Evolutionary conservation across 1,140 invertebrate genomes (phyloP).

Genomic region (Mercenaria mercenaria): DNA sequence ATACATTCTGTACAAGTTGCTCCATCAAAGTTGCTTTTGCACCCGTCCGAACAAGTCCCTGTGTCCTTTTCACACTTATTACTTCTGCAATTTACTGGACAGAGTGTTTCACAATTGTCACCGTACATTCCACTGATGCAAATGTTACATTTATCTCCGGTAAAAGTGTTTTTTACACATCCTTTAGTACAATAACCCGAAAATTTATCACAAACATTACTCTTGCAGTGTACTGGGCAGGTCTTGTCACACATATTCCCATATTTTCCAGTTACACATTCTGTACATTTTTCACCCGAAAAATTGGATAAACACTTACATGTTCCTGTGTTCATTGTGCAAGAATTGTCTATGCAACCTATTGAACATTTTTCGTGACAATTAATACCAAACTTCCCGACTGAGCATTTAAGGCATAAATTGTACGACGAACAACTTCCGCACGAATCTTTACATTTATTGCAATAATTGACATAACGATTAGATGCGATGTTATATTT

Average conservation of each 20-base stretch:
- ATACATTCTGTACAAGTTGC: background rate
- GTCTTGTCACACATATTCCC: background rate
- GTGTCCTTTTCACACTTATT: background rate
- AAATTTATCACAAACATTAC: background rate
- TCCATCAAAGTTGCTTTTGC: background rate
- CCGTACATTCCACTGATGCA: background rate
- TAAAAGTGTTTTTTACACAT: background rate
- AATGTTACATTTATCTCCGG: background rate
- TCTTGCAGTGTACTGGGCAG: background rate
- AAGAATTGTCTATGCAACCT: background rate
- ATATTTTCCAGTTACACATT: conserved; percentile 14
- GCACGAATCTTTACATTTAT: background rate
- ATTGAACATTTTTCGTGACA: background rate
- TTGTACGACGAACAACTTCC: background rate
- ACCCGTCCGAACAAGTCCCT: background rate
- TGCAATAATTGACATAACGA: background rate
- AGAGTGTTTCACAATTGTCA: background rate
- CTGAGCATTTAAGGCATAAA: background rate
- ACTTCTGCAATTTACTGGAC: background rate
- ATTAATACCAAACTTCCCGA: background rate
- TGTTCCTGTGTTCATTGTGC: background rate
- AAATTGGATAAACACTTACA: background rate
- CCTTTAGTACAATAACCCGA: background rate
- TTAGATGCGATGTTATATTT: background rate
- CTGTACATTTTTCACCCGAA: background rate